Conservation (phyloP, 2,113 vertebrate species). For the Phyllostomus hastatus region DNA sequence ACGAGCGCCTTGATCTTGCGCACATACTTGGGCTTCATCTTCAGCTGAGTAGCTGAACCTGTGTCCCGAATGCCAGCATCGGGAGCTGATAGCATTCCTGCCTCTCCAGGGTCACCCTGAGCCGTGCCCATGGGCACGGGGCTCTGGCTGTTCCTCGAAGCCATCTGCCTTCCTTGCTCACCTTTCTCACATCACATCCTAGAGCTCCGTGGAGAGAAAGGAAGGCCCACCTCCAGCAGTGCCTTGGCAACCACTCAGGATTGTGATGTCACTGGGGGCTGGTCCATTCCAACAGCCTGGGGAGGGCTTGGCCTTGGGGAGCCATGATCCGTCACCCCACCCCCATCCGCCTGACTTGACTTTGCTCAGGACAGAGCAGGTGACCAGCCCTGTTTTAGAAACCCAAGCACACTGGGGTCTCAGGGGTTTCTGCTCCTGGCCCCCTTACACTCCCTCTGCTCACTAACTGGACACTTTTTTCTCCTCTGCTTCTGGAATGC, state of each 20-base stretch:
- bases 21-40: conserved; percentile 46
- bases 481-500: neutral
- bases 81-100: neutral
- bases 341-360: accelerated
- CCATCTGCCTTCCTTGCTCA: conserved; percentile 47
- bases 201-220: conserved; percentile 28
- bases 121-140: conserved; percentile 49
- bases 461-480: neutral
- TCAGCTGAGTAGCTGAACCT: neutral
- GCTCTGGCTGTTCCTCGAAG: conserved; percentile 1
- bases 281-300: neutral
- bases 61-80: neutral
- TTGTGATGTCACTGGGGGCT: conserved; percentile 57
- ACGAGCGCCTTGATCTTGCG: conserved; percentile 70
- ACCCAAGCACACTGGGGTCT: neutral
- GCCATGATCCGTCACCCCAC: neutral
- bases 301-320: neutral
- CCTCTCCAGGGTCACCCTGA: conserved; percentile 63
- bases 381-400: neutral
- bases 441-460: accelerated
- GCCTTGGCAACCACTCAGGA: neutral
- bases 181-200: conserved; percentile 49
- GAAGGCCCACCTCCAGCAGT: neutral
- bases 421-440: neutral
- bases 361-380: neutral